Conservation (phyloP, 1,140 invertebrate genomes). For the roundworm (Caenorhabditis elegans) region DNA sequence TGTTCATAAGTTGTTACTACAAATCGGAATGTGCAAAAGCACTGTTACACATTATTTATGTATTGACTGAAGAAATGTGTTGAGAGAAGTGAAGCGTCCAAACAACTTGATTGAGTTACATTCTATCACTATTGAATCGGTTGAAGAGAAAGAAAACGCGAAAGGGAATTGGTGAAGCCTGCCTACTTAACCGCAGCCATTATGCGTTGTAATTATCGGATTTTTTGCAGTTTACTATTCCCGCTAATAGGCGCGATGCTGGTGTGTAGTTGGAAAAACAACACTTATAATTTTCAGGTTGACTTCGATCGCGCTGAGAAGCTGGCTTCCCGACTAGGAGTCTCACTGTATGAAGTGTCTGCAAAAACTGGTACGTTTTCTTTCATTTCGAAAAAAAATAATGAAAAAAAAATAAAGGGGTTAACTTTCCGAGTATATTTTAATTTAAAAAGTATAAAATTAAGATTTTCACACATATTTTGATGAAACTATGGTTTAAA, state of each 20-base stretch:
- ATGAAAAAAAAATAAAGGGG: no score
- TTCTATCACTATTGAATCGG: background rate
- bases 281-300: constrained; percentile 29
- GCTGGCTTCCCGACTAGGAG: constrained; percentile 60
- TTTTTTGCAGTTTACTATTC: background rate
- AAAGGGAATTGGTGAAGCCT: background rate
- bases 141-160: background rate
- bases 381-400: background rate
- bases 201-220: constrained; percentile 29
- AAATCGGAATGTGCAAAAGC: constrained; percentile 21
- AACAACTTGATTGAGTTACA: constrained; percentile 30
- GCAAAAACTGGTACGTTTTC: constrained; percentile 57
- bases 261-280: background rate
- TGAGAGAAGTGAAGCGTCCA: background rate
- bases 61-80: constrained; percentile 18
- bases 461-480: no score
- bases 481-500: no score
- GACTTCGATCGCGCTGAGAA: constrained; percentile 64
- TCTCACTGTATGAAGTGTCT: constrained; percentile 65
- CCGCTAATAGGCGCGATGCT: background rate
- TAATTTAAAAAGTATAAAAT: no score
- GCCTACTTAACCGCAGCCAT: background rate
- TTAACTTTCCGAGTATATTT: background rate
- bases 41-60: constrained; percentile 27
- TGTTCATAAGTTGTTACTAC: constrained; percentile 28